phyloP scores from a whole-genome alignment of 2,797 vertebrate genomes.

The Gymnodraco acuticeps region DNA sequence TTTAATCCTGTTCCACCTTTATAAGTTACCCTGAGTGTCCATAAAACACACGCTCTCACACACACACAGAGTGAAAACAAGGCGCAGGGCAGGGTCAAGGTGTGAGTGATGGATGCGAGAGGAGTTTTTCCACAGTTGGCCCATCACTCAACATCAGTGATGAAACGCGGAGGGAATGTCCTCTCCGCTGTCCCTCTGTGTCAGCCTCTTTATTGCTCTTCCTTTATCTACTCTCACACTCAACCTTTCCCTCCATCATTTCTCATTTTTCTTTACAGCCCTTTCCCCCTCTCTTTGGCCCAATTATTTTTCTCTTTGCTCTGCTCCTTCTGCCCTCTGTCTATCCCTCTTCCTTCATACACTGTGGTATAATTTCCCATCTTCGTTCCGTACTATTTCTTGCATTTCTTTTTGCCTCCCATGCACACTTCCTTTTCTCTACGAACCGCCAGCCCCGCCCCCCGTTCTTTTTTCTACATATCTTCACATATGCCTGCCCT shows the following conservation, averaged over 20 bases:
- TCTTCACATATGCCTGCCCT: slow-evolving; percentile 51
- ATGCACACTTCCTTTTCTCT: slow-evolving; percentile 14
- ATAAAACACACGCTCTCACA: slow-evolving; percentile 13
- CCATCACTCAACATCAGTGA: slow-evolving; percentile 68
- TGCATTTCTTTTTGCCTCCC: slow-evolving; percentile 31
- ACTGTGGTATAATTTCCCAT: slow-evolving; percentile 66
- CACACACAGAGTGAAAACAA: slow-evolving; percentile 28
- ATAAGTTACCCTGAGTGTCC: slow-evolving; percentile 32
- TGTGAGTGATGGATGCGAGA: slow-evolving; percentile 73
- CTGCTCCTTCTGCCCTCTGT: slow-evolving; percentile 59
- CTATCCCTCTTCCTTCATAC: slow-evolving; percentile 58
- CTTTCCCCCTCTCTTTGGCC: slow-evolving; percentile 67
- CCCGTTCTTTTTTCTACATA: slow-evolving; percentile 25
- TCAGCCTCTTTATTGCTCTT: slow-evolving; percentile 41
- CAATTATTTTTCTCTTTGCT: slow-evolving; percentile 73
- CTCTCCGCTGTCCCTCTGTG: slow-evolving; percentile 36
- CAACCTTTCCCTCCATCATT: slow-evolving; percentile 68
- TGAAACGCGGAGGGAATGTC: slow-evolving; percentile 48
- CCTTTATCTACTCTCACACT: slow-evolving; percentile 52
- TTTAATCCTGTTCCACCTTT: slow-evolving; percentile 40
- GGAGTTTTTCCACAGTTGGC: slow-evolving; percentile 57
- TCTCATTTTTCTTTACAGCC: slow-evolving; percentile 59
- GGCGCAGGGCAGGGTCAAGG: slow-evolving; percentile 63
- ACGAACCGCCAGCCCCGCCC: slow-evolving; percentile 14
- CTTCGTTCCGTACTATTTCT: slow-evolving; percentile 66